Conservation (phyloP, 2,888 invertebrate species). For the Oxytorus armatus region DNA sequence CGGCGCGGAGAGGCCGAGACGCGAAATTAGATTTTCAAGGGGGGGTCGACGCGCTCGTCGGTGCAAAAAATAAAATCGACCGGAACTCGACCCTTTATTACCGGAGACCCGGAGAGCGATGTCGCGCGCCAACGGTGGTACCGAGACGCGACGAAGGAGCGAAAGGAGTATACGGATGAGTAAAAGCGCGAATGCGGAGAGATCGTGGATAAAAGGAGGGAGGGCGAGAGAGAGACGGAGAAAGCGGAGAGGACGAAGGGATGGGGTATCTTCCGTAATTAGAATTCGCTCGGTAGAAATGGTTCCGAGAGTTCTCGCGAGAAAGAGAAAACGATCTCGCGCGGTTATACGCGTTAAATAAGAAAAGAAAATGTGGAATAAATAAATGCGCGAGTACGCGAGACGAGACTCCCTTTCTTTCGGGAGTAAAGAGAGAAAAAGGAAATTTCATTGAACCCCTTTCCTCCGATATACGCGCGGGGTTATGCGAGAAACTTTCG, state of each 20-base stretch:
- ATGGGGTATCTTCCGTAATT: conserved; percentile 75
- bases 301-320: conserved; percentile 71
- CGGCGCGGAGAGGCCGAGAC: conserved; percentile 64
- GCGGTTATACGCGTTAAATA: conserved; percentile 34
- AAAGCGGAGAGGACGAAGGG: conserved; percentile 38
- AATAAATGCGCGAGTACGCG: conserved; percentile 18
- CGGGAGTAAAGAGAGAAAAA: conserved; percentile 45
- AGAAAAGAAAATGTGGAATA: conserved; percentile 17
- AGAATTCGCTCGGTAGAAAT: conserved; percentile 78
- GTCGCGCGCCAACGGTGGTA: conserved; percentile 14
- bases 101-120: conserved; percentile 45
- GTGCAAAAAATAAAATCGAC: conserved; percentile 71
- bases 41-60: conserved; percentile 70
- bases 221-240: conserved; percentile 29
- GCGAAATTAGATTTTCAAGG: conserved; percentile 74
- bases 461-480: conserved; percentile 24
- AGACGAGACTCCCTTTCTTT: conserved; percentile 28
- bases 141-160: conserved; percentile 52
- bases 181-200: conserved; percentile 58
- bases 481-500: too few species aligned
- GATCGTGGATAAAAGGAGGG: conserved; percentile 40
- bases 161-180: conserved; percentile 58
- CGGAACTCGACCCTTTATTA: conserved; percentile 72
- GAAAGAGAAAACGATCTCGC: conserved; percentile 8
- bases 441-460: conserved; percentile 56